These are phyloP conservation scores for Zingel zingel DNA, from an alignment of 2,113 vertebrate genomes.

Conservation along the genomic window DNA sequence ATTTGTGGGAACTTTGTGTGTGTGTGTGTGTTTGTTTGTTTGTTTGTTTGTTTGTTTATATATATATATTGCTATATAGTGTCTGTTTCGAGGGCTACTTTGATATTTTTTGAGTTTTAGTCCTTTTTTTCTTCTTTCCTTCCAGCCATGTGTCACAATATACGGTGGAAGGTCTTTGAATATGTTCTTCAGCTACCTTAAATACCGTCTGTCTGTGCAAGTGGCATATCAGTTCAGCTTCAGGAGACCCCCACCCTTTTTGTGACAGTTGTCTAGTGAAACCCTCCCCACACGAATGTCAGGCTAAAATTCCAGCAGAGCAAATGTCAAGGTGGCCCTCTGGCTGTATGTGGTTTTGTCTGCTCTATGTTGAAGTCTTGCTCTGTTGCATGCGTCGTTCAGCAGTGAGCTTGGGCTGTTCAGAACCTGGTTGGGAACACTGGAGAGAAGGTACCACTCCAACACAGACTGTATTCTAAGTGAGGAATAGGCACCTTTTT, in stretches of 20 bases:
- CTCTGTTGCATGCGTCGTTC: slow-evolving; percentile 78
- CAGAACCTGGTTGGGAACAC: slow-evolving; percentile 80
- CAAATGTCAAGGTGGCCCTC: slow-evolving; percentile 67
- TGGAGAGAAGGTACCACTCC: slow-evolving; percentile 78
- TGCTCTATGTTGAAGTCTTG: slow-evolving; percentile 71
- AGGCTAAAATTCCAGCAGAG: slow-evolving; percentile 43
- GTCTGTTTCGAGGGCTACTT: slow-evolving; percentile 52
- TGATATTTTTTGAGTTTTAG: slow-evolving; percentile 51
- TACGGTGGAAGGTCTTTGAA: not conserved
- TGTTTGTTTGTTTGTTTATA: no score
- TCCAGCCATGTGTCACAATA: not conserved
- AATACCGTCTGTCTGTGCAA: not conserved
- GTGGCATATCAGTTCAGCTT: not conserved
- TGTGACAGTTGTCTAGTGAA: slow-evolving; percentile 29
- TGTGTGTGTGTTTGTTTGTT: not conserved
- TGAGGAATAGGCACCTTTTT: slow-evolving; percentile 37
- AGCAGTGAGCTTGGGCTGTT: slow-evolving; percentile 79
- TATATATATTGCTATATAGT: slow-evolving; percentile 25
- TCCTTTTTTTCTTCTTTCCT: not conserved
- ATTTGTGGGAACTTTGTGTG: not conserved
- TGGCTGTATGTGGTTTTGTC: slow-evolving; percentile 66
- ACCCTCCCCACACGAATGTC: slow-evolving; percentile 13
- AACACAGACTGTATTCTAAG: slow-evolving; percentile 52
- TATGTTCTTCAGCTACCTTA: slow-evolving; percentile 19
- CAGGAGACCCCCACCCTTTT: not conserved